Evolutionary conservation across 2,113 vertebrate species (phyloP), one percentile per base, ranked within the genome.

Genomic region (Tyrannus savana): DNA sequence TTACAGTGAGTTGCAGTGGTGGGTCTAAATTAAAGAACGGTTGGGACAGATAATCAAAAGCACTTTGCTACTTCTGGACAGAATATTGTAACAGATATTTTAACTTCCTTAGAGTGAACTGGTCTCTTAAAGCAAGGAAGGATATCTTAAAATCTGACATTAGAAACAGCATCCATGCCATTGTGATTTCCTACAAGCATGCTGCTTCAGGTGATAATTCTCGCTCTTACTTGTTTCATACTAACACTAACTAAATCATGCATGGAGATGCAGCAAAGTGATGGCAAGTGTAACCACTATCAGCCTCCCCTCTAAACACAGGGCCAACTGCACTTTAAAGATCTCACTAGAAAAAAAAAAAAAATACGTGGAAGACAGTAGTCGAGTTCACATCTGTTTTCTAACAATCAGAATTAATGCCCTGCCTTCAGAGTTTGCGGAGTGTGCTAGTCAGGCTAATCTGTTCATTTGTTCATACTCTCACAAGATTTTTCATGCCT

Each of bases 341-440:
- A 84, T 56, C 28, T 96, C 83, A 93, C 46, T 68, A 93, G 64
- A 72, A 90, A 96, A 84, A 92, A 84, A 87, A 31, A 24, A 56
- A 87, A 49, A 82, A 53, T 39, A 59, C 46, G 25, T 37, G 44
- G 60, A 92, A 46, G 31, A 92, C 41, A 84, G 88, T 23, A 84
- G 78, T 60, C 0, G 2, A 92, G n/a, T 39, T 39, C 74, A 64
- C 74, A 89, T 84, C 69, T 93, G 93, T 79, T 95, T 96, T 84
- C 76, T 52, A 86, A 56, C 67, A 80, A 55, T 12, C 30, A 52
- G 59, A 74, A 28, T 66, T 37, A 55, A 63, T 37, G 22, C 25
- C 11, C 37, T 71, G 72, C n/a, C 64, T 86, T 41, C 30, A 56
- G 41, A 97, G 60, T 30, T 53, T 42, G 69, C 53, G 49, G 37